phyloP scores from a whole-genome alignment of 2,113 vertebrate genomes.

The Protobothrops mucrosquamatus region DNA sequence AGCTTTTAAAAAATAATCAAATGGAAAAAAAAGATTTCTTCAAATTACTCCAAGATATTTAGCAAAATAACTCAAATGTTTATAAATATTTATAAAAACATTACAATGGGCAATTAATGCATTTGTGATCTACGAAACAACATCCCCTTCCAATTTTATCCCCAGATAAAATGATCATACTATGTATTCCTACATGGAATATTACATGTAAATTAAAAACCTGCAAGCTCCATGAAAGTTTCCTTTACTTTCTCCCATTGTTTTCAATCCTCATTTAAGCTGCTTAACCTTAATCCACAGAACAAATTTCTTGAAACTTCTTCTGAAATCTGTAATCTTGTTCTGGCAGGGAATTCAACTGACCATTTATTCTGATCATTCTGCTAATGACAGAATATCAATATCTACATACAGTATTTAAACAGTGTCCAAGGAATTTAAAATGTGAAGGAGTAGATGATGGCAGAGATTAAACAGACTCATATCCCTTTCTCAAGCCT shows the following conservation, averaged over 20 bases:
- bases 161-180: not conserved
- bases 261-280: not conserved
- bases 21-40: not conserved
- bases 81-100: not conserved
- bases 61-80: not conserved
- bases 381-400: not conserved
- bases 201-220: not conserved
- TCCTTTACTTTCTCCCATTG: not conserved
- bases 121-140: not conserved
- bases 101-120: not conserved
- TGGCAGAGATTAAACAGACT: not conserved
- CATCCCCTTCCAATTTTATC: not conserved
- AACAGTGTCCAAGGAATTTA: not conserved
- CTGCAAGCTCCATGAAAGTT: not conserved
- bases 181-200: not conserved
- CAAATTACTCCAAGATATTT: not conserved
- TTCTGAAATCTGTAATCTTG: not conserved
- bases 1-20: not conserved
- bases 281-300: not conserved
- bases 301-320: not conserved
- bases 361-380: not conserved
- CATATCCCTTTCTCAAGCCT: not conserved
- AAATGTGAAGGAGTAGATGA: not conserved
- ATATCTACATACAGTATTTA: not conserved
- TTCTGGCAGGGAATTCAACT: not conserved